Evolutionary conservation across 2,888 invertebrate genomes (phyloP), one percentile per base, ranked within the genome.

Genomic region (Minunthozetes semirufus): DNA sequence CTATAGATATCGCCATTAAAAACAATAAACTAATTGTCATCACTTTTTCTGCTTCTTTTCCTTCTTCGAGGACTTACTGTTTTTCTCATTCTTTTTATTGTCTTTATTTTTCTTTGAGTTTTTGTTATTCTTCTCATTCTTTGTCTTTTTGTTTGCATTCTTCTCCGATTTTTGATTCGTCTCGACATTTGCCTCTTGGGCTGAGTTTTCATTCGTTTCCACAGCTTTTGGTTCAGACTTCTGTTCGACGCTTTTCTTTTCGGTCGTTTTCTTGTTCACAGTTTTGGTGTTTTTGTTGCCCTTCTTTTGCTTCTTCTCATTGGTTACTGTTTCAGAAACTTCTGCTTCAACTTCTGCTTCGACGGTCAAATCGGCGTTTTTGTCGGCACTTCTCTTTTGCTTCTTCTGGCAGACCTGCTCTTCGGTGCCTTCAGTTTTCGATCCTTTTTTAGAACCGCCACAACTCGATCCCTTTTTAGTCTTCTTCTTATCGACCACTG

Each of bases 371-470:
- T 56, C 19, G 59, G 5, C 59, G 25, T 27, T 29, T 1, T 17
- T 25, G 42, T 56, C 25, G 6, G 6, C 56, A 9, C 13, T 29
- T 27, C 11, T 29, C 61, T 61, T 29, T 15, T 25, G 29, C 15
- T 61, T 61, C 33, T 61, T 61, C 22, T 22, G 22, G 27, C 61
- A 63, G 17, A 33, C 33, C 38, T 63, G 63, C 17, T 63, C 63
- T 29, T 27, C 63, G 1, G n/a, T 33, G 29, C 25, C 29, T n/a
- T 63, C 19, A n/a, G 42, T 13, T 13, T 42, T 42, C 11, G 42
- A 42, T 42, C 9, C 42, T 33, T 22, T 61, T 17, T 63, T 33
- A 33, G 63, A 17, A n/a, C 38, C 63, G 19, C 63, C 13, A 25
- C 63, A 56, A 22, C 25, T 25, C 25, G 19, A 8, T 1, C 25